A percentile compares a stretch with the other conserved stretches of the same genome.
Evolutionary conservation across 2,888 invertebrate species (phyloP).

Genomic region (Drosophila cognata): DNA sequence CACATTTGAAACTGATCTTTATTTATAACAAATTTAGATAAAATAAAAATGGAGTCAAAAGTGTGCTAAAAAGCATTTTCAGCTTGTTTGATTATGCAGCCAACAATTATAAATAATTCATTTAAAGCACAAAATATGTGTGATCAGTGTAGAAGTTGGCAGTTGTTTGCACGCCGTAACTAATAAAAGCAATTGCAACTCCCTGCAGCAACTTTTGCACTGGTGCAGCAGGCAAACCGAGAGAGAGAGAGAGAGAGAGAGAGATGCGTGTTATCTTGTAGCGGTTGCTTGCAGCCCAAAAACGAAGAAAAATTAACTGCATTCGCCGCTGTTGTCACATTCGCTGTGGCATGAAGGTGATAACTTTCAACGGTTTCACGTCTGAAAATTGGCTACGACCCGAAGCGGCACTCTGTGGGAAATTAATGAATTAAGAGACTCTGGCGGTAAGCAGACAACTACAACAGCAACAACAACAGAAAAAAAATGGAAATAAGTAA

Average conservation of each 20-base stretch:
- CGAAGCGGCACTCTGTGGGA: constrained; percentile 67
- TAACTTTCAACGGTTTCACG: constrained; percentile 81
- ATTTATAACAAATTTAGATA: neutral
- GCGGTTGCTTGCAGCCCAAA: constrained; percentile 46
- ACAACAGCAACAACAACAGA: constrained; percentile 19
- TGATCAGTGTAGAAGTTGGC: constrained; percentile 29
- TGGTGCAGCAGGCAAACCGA: neutral
- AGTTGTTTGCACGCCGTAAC: constrained; percentile 30
- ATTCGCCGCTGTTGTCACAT: constrained; percentile 53
- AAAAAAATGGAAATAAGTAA: constrained; percentile 78
- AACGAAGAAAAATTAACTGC: constrained; percentile 34
- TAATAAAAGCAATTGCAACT: constrained; percentile 56
- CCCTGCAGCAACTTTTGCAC: constrained; percentile 39
- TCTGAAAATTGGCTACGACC: constrained; percentile 70
- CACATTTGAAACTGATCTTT: neutral
- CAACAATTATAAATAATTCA: constrained; percentile 3
- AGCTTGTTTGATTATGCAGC: neutral
- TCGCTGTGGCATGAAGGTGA: constrained; percentile 61
- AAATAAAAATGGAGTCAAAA: neutral
- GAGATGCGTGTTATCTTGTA: constrained; percentile 53
- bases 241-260: neutral
- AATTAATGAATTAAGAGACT: constrained; percentile 77
- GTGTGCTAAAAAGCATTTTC: neutral
- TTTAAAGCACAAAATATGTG: neutral
- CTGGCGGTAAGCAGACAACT: constrained; percentile 49